Evolutionary conservation across 2,797 vertebrate species (phyloP), one percentile per base, ranked within the genome.

Genomic region (Bucorvus abyssinicus): DNA sequence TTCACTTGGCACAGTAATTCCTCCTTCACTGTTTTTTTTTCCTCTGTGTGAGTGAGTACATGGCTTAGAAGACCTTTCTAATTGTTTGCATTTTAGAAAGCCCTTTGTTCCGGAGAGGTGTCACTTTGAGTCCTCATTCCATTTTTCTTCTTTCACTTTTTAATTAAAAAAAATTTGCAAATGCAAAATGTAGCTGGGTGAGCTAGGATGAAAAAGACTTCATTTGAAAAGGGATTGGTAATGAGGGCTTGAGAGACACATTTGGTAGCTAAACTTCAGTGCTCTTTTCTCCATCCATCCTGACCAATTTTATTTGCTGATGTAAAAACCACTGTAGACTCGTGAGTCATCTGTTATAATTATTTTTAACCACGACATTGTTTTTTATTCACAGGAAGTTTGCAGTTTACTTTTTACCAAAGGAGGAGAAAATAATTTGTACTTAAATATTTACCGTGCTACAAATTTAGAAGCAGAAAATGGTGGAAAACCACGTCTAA

Each of bases 341-440:
- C 38, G 67, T 94, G 94, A 96, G 81, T 97, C 90, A 97, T 64
- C 84, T 56, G 34, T 95, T 90, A 90, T 63, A 92, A 90, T 90
- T 89, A 92, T 85, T 96, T 95, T 92, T 89, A 94, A 90, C 83
- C 75, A 80, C 68, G 60, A 50, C 75, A 77, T 89, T 94, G 84
- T 93, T 95, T 95, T 77, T 63, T 45, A 83, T 83, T 89, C 60
- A 76, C 68, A 84, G 69, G 91, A 94, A 70, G 45, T 89, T 89
- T 60, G 18, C 52, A 56, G 74, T 77, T 95, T 83, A 67, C 59
- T 63, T 94, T 88, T 90, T 80, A 87, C 56, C 38, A 87, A 77
- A 90, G 44, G 40, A 82, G 26, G 26, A 60, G 90, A 83, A 90
- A 93, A 95, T 53, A 4, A 84, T 87, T 93, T 69, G 4, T 30